Percentiles rank a stretch among this genome's conserved stretches.
phyloP scores from a whole-genome alignment of 1,140 invertebrate genomes.

The Rhopalosiphum padi region DNA sequence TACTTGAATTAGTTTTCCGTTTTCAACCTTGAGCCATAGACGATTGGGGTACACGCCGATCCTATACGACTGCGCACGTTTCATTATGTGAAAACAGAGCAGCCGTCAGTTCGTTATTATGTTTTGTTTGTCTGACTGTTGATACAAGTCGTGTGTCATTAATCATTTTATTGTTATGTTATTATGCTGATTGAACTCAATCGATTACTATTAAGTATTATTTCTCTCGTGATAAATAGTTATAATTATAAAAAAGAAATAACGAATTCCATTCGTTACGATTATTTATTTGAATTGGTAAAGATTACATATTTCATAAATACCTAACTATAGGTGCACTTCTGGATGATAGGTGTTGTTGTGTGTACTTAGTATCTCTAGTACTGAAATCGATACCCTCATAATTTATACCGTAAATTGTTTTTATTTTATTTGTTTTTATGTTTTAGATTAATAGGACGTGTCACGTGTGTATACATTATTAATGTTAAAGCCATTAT shows the following conservation, averaged over 20 bases:
- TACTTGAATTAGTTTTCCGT: neutral
- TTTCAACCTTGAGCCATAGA: neutral
- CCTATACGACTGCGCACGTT: too few relatives aligned
- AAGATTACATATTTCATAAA: neutral
- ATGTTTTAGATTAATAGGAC: too few relatives aligned
- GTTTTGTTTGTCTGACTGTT: neutral
- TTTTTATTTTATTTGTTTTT: neutral
- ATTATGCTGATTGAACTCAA: neutral
- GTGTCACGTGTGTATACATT: too few relatives aligned
- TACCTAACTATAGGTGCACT: neutral
- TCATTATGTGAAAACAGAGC: neutral
- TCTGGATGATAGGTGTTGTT: neutral
- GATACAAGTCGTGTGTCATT: neutral
- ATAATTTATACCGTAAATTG: neutral
- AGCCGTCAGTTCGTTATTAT: neutral
- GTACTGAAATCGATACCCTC: neutral
- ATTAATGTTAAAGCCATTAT: too few relatives aligned
- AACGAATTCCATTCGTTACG: neutral
- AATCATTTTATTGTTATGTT: neutral
- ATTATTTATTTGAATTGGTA: neutral
- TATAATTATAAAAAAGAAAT: neutral
- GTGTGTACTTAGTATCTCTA: neutral
- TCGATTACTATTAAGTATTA: neutral
- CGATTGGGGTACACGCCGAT: neutral
- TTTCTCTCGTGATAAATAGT: neutral